Evolutionary conservation across 2,797 vertebrate species (phyloP).

Genomic region (Sebastes nivosus): DNA sequence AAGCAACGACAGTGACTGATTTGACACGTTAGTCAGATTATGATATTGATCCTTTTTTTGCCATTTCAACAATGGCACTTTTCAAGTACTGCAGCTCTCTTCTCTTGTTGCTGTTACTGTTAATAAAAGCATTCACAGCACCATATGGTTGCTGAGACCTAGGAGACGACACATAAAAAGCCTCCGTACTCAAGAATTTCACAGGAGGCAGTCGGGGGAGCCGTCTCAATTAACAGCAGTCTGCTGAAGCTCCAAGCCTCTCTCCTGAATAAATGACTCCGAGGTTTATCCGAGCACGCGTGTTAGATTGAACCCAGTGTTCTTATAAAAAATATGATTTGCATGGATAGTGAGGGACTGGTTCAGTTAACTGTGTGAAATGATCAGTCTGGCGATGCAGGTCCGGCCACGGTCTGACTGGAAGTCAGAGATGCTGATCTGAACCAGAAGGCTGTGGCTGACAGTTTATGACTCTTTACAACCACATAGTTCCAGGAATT

Average conservation of each 20-base stretch:
- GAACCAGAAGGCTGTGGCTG: neutral
- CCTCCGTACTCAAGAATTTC: slow-evolving; percentile 9
- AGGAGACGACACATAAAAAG: slow-evolving; percentile 32
- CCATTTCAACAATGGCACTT: neutral
- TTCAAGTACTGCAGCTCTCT: neutral
- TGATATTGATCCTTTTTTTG: neutral
- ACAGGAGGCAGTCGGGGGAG: neutral
- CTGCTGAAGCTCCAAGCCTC: slow-evolving; percentile 41
- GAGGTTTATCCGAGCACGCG: slow-evolving; percentile 54
- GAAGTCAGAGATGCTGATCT: neutral
- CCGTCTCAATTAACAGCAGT: slow-evolving; percentile 47
- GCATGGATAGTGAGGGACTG: slow-evolving; percentile 15
- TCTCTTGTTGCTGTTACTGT: neutral
- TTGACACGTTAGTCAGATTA: neutral
- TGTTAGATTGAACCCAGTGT: slow-evolving; percentile 55
- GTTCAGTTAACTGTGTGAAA: slow-evolving; percentile 44
- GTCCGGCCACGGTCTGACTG: neutral
- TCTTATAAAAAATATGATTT: slow-evolving; percentile 70
- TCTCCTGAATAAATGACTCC: slow-evolving; percentile 54
- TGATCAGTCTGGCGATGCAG: slow-evolving; percentile 22
- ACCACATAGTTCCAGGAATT: neutral
- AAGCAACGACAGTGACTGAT: neutral
- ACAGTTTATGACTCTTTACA: neutral
- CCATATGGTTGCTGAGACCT: slow-evolving; percentile 22
- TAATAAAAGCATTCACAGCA: slow-evolving; percentile 1